These are phyloP conservation scores for Drosophila testacea DNA, from an alignment of 2,888 invertebrate genomes.

Conservation along the genomic window DNA sequence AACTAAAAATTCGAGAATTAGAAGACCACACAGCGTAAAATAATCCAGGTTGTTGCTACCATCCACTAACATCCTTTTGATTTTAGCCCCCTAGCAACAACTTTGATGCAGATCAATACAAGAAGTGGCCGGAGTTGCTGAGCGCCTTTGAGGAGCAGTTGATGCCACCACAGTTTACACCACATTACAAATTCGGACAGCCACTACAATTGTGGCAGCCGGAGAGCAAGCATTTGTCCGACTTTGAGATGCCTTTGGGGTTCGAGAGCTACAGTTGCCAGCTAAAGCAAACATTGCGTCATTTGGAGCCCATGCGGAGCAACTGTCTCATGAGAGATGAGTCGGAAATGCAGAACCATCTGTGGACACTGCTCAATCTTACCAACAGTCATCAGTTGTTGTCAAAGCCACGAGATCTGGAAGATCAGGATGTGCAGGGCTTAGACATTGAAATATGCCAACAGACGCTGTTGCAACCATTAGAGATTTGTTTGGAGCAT, in stretches of 20 bases:
- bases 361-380: slow-evolving; percentile 56
- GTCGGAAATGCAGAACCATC: slow-evolving; percentile 50
- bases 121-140: slow-evolving; percentile 70
- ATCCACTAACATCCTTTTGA: too few relatives aligned
- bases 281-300: slow-evolving; percentile 71
- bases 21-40: too few relatives aligned
- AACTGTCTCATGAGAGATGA: slow-evolving; percentile 63
- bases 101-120: slow-evolving; percentile 54
- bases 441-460: slow-evolving; percentile 55
- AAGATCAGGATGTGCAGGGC: slow-evolving; percentile 36
- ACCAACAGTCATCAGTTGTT: slow-evolving; percentile 55
- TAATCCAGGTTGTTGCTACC: too few relatives aligned
- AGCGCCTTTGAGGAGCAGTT: slow-evolving; percentile 32
- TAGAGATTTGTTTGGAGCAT: slow-evolving; percentile 34
- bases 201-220: slow-evolving; percentile 70
- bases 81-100: slow-evolving; percentile 22
- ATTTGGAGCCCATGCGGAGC: slow-evolving; percentile 64
- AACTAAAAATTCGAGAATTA: too few relatives aligned
- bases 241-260: slow-evolving; percentile 76
- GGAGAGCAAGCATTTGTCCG: slow-evolving; percentile 35
- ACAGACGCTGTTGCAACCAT: slow-evolving; percentile 4
- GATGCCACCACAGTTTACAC: background rate
- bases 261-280: slow-evolving; percentile 75
- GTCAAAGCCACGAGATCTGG: slow-evolving; percentile 54
- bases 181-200: slow-evolving; percentile 76